phyloP scores from a whole-genome alignment of 2,113 vertebrate genomes.

The Glaucidium brasilianum region DNA sequence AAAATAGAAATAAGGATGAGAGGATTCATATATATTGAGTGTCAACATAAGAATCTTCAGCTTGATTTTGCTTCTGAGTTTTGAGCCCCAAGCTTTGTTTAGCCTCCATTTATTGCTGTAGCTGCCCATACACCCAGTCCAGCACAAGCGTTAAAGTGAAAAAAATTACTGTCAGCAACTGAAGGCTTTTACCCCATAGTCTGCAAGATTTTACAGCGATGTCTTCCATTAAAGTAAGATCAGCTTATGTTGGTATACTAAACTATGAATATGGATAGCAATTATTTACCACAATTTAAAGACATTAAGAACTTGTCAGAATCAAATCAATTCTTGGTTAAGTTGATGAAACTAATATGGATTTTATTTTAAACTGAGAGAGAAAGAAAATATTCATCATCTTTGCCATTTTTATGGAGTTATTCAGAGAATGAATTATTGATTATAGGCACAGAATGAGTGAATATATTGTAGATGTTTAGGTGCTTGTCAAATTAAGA shows the following conservation, averaged over 20 bases:
- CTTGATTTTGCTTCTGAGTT: neutral
- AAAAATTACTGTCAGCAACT: neutral
- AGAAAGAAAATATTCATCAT: conserved; percentile 54
- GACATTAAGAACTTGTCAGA: conserved; percentile 60
- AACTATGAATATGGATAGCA: conserved; percentile 28
- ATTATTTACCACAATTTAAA: conserved; percentile 60
- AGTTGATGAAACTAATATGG: conserved; percentile 59
- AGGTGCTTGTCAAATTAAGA: conserved; percentile 46
- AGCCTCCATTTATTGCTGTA: neutral
- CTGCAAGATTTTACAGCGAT: neutral
- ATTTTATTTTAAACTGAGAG: conserved; percentile 65
- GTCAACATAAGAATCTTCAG: neutral
- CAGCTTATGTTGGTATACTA: conserved; percentile 4
- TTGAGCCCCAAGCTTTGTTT: neutral
- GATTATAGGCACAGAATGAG: conserved; percentile 28
- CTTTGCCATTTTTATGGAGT: conserved; percentile 40
- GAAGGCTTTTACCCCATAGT: neutral
- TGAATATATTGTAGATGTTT: conserved; percentile 25
- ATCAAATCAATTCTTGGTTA: conserved; percentile 62
- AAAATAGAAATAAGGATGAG: neutral
- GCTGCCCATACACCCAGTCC: neutral
- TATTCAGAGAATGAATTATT: conserved; percentile 64
- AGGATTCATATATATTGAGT: neutral
- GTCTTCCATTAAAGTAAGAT: conserved; percentile 50
- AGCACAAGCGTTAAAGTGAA: neutral